These are phyloP conservation scores for Podarcis raffonei DNA, from an alignment of 2,113 vertebrate genomes.

Conservation along the genomic window DNA sequence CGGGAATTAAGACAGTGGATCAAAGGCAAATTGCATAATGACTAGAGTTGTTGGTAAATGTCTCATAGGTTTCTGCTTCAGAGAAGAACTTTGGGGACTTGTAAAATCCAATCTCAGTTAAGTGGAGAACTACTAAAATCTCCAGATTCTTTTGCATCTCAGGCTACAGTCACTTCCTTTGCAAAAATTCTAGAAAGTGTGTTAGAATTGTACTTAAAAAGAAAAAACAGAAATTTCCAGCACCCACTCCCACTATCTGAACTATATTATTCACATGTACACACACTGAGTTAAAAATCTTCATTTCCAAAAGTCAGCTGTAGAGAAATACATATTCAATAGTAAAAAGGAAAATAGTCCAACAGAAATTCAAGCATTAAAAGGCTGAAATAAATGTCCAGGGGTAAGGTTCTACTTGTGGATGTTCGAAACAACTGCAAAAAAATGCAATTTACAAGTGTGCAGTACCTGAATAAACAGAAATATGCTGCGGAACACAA, in stretches of 20 bases:
- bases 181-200: not conserved
- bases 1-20: not conserved
- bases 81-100: not conserved
- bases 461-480: not conserved
- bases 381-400: not conserved
- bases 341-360: not conserved
- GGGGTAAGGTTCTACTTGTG: not conserved
- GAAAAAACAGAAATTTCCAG: not conserved
- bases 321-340: not conserved
- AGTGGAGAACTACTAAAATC: not conserved
- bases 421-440: not conserved
- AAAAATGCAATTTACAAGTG: not conserved
- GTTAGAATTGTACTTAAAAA: not conserved
- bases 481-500: not conserved
- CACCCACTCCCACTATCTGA: not conserved
- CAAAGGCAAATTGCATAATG: constrained; percentile 18
- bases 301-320: not conserved
- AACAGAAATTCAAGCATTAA: not conserved
- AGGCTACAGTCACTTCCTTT: not conserved
- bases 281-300: not conserved
- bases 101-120: not conserved
- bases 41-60: not conserved
- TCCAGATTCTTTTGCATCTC: not conserved
- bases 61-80: not conserved
- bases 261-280: not conserved